Percentiles rank a stretch among this genome's conserved stretches.
Conservation (phyloP, 2,888 invertebrate species). For the Ectobius pallidus region DNA sequence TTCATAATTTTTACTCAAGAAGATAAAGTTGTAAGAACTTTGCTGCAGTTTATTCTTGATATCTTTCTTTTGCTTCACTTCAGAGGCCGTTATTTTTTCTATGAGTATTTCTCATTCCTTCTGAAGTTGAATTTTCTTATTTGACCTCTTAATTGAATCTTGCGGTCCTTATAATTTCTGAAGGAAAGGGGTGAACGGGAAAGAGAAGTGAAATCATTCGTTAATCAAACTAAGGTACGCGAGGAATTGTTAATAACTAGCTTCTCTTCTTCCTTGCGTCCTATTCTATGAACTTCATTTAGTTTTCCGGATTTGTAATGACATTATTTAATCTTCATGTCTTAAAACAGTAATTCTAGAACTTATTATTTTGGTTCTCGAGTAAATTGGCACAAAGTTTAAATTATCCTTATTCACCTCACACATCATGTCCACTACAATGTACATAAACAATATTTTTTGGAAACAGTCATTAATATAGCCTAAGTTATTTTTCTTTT, state of each 20-base stretch:
- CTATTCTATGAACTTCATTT: no score
- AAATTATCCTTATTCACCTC: no score
- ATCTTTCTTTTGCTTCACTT: constrained; percentile 8
- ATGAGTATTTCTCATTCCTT: not conserved
- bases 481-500: no score
- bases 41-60: not conserved
- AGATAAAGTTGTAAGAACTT: constrained; percentile 13
- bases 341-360: no score
- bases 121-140: not conserved
- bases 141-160: constrained; percentile 27
- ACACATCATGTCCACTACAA: no score
- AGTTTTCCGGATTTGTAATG: no score
- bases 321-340: no score
- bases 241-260: not conserved
- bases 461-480: no score
- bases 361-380: no score
- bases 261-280: no score
- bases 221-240: not conserved
- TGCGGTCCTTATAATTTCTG: constrained; percentile 6
- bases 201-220: not conserved
- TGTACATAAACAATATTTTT: no score
- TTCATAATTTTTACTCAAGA: constrained; percentile 6
- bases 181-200: not conserved
- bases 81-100: not conserved
- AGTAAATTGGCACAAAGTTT: no score